A percentile compares a stretch with the other conserved stretches of the same genome.
Evolutionary conservation across 2,888 invertebrate species (phyloP).

Genomic region (Aelia acuminata): DNA sequence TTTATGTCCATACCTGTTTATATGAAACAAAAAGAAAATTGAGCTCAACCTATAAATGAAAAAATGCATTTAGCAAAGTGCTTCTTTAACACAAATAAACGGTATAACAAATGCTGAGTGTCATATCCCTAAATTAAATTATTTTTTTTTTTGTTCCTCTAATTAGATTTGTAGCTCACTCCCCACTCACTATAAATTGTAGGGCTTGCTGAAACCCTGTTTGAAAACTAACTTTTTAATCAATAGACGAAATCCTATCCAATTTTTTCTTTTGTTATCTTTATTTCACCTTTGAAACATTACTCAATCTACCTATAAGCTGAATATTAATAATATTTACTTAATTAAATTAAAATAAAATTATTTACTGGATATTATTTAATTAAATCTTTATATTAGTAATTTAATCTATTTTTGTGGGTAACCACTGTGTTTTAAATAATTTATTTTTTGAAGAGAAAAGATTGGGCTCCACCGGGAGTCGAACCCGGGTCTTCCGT

Average conservation of each 20-base stretch:
- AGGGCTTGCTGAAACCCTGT: slow-evolving; percentile 49
- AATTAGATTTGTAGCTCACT: slow-evolving; percentile 50
- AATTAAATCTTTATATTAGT: background rate
- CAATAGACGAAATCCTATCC: slow-evolving; percentile 24
- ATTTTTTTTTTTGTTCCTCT: background rate
- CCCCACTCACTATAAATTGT: slow-evolving; percentile 26
- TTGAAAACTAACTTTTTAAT: slow-evolving; percentile 56
- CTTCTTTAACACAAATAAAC: background rate
- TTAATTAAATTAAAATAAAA: background rate
- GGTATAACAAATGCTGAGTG: background rate
- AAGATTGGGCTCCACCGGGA: no score
- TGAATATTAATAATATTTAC: background rate
- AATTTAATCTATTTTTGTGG: no score
- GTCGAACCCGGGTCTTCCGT: no score
- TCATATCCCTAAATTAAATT: slow-evolving; percentile 48
- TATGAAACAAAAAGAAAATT: slow-evolving; percentile 1
- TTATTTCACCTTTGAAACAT: background rate
- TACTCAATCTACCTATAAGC: background rate
- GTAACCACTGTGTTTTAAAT: no score
- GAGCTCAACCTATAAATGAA: background rate
- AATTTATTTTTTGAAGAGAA: no score
- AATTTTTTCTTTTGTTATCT: background rate
- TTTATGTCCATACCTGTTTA: slow-evolving; percentile 42
- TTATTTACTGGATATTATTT: background rate
- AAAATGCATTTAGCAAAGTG: background rate